These are phyloP conservation scores for Noctua janthe DNA, from an alignment of 2,888 invertebrate genomes.

Conservation along the genomic window DNA sequence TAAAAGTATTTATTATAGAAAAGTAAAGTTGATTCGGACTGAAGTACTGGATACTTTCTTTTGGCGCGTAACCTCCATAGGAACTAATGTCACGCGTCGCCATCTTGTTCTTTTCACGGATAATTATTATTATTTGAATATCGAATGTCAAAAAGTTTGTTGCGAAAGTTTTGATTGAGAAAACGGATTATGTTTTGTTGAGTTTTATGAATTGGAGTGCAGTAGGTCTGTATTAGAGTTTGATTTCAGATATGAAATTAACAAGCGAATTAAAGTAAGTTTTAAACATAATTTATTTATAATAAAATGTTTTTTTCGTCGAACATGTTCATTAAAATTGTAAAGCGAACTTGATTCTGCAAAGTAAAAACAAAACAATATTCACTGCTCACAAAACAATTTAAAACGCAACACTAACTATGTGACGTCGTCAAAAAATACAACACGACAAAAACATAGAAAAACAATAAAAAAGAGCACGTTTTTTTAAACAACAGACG, in stretches of 20 bases:
- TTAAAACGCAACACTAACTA: conserved; percentile 54
- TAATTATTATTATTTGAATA: background rate
- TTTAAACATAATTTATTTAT: background rate
- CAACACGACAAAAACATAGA: conserved; percentile 30
- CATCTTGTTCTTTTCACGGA: background rate
- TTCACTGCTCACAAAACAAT: conserved; percentile 26
- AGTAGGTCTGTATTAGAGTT: background rate
- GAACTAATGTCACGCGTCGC: background rate
- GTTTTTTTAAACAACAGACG: conserved; percentile 43
- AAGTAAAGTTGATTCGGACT: background rate
- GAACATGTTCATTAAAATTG: background rate
- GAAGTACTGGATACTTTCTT: background rate
- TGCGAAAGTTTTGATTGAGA: background rate
- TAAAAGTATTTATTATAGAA: background rate
- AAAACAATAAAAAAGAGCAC: conserved; percentile 29
- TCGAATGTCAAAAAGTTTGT: background rate
- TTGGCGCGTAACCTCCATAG: background rate
- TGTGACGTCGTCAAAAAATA: conserved; percentile 30
- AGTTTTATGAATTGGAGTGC: background rate
- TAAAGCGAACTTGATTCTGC: conserved; percentile 2
- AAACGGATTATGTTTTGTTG: background rate
- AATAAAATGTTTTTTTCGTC: background rate
- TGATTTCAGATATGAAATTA: background rate
- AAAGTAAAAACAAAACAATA: conserved; percentile 12
- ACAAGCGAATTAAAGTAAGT: background rate